phyloP scores from a whole-genome alignment of 2,797 vertebrate species.

The Amniataba percoides region DNA sequence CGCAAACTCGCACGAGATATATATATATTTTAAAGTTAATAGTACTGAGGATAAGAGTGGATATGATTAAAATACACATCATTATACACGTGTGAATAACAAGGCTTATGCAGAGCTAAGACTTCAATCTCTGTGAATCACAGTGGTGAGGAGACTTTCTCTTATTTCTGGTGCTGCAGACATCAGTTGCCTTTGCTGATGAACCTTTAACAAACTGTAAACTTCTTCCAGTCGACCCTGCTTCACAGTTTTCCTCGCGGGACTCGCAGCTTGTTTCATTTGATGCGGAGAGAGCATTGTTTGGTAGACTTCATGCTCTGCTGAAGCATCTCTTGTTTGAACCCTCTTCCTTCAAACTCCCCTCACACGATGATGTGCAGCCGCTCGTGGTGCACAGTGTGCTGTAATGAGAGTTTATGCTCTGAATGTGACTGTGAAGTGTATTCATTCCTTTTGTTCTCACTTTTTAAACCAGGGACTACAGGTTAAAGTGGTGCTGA shows the following conservation, averaged over 20 bases:
- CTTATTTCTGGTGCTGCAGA: slow-evolving; percentile 10
- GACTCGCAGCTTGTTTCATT: slow-evolving; percentile 38
- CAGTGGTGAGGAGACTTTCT: background rate
- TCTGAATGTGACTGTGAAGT: background rate
- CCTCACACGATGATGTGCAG: background rate
- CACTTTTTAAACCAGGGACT: background rate
- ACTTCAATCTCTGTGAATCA: background rate
- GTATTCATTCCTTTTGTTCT: background rate
- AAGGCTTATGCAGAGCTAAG: background rate
- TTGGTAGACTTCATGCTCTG: slow-evolving; percentile 17
- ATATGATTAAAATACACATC: slow-evolving; percentile 14
- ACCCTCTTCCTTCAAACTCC: background rate
- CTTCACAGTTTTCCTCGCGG: slow-evolving; percentile 15
- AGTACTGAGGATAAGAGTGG: background rate
- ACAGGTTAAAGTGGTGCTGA: background rate
- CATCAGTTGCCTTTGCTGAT: slow-evolving; percentile 25
- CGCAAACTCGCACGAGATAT: background rate
- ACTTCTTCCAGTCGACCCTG: slow-evolving; percentile 8
- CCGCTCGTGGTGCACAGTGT: background rate
- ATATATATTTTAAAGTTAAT: background rate
- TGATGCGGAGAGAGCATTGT: slow-evolving; percentile 40
- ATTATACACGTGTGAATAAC: slow-evolving; percentile 3
- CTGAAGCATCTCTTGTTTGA: slow-evolving; percentile 41
- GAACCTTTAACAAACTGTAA: slow-evolving; percentile 34
- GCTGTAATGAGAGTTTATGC: background rate